Conservation (phyloP, 2,113 vertebrate species). For the Pardalotus punctatus region DNA sequence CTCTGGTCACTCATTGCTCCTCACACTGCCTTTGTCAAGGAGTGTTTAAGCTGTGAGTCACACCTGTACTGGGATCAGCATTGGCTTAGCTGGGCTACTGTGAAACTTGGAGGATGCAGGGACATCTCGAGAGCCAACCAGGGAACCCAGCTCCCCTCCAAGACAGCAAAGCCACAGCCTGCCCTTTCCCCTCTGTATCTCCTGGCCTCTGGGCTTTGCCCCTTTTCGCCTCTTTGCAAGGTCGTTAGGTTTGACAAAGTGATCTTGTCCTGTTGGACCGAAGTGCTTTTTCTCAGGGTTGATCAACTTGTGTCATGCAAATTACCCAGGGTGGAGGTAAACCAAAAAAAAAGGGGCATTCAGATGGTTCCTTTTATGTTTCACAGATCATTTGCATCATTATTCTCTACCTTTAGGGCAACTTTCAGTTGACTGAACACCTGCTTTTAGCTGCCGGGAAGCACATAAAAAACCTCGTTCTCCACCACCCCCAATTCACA, state of each 20-base stretch:
- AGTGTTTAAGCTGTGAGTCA: not conserved
- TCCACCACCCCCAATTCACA: not conserved
- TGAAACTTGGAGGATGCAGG: not conserved
- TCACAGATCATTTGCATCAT: conserved; percentile 45
- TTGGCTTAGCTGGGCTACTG: not conserved
- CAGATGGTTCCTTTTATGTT: conserved; percentile 41
- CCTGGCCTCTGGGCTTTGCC: not conserved
- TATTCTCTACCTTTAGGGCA: conserved; percentile 55
- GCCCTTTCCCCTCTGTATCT: not conserved
- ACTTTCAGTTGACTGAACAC: conserved; percentile 22
- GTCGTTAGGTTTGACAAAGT: not conserved
- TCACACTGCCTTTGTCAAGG: not conserved
- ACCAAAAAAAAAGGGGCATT: conserved; percentile 35
- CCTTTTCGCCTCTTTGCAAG: not conserved
- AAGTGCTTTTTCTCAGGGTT: not conserved
- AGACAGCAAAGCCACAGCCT: not conserved
- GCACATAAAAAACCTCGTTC: not conserved
- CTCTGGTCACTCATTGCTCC: fast-evolving
- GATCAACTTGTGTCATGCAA: conserved; percentile 21
- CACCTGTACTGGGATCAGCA: fast-evolving
- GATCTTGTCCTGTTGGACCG: not conserved
- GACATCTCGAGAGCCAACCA: not conserved
- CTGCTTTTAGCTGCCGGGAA: conserved; percentile 33
- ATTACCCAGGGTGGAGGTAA: conserved; percentile 22
- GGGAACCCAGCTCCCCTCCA: not conserved